Conservation (phyloP, 2,113 vertebrate species). For the Myodes glareolus region DNA sequence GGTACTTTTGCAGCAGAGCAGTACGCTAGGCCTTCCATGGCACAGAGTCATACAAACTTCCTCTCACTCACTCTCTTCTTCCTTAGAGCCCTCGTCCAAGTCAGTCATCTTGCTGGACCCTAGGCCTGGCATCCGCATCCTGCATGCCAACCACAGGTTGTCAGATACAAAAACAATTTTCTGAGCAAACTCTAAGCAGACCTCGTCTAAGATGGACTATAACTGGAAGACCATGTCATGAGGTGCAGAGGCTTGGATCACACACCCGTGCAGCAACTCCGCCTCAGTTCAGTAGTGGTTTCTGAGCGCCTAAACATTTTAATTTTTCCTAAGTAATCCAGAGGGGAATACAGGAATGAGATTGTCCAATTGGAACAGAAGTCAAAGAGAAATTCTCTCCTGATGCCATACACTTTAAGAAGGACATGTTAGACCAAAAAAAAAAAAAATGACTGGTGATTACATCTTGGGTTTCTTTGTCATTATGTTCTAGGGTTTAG, state of each 20-base stretch:
- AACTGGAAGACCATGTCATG: background rate
- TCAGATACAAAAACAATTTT: slow-evolving; percentile 21
- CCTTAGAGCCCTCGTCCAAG: background rate
- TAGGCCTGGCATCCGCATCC: background rate
- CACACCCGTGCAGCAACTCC: background rate
- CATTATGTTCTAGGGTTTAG: slow-evolving; percentile 13
- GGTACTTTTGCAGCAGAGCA: background rate
- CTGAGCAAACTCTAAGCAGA: background rate
- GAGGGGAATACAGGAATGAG: background rate
- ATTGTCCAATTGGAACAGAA: background rate
- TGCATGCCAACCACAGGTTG: background rate
- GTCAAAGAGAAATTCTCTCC: slow-evolving; percentile 23
- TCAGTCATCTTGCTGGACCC: background rate
- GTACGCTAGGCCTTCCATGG: too few species aligned
- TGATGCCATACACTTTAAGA: background rate
- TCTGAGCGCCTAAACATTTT: background rate
- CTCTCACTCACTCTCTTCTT: background rate
- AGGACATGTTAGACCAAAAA: slow-evolving; percentile 18
- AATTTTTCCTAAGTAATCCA: background rate
- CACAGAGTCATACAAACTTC: background rate
- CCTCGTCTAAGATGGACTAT: background rate
- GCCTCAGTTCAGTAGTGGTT: background rate
- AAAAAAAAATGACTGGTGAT: background rate
- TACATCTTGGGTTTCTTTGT: background rate
- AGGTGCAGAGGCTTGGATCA: background rate